Evolutionary conservation across 2,888 invertebrate genomes (phyloP).

Genomic region (Crematogaster levior): DNA sequence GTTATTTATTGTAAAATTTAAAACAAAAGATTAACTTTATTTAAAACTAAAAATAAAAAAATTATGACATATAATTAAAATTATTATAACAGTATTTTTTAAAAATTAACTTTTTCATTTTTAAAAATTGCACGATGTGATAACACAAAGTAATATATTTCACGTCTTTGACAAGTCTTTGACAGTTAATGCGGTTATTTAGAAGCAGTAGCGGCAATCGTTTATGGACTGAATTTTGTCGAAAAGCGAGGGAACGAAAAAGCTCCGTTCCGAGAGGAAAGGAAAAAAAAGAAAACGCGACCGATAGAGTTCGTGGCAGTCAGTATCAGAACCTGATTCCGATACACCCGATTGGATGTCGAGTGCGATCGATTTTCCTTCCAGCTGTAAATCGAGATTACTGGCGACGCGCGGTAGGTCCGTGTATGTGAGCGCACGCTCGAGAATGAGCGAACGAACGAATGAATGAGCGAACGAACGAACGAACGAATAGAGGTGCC

Average conservation of each 20-base stretch:
- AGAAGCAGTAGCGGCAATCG: conserved; percentile 62
- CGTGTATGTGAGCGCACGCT: conserved; percentile 76
- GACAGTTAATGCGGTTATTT: conserved; percentile 58
- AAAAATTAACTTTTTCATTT: neutral
- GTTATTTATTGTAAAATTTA: no score
- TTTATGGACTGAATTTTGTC: conserved; percentile 4
- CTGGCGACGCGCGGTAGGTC: conserved; percentile 83
- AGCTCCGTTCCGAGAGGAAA: neutral
- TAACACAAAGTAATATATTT: neutral
- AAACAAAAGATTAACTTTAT: no score
- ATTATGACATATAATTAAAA: neutral
- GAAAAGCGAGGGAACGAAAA: conserved; percentile 60
- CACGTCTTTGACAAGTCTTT: no score
- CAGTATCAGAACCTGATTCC: conserved; percentile 63
- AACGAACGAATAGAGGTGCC: conserved; percentile 40
- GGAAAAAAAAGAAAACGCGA: neutral
- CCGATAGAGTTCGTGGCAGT: neutral
- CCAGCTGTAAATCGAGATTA: conserved; percentile 80
- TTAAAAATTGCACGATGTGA: neutral
- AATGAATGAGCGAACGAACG: conserved; percentile 7
- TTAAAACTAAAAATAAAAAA: neutral
- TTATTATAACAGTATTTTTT: neutral
- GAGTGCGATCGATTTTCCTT: conserved; percentile 78
- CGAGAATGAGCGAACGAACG: conserved; percentile 47
- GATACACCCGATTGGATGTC: conserved; percentile 69